phyloP scores from a whole-genome alignment of 2,888 invertebrate species.

The Anthophora plumipes region DNA sequence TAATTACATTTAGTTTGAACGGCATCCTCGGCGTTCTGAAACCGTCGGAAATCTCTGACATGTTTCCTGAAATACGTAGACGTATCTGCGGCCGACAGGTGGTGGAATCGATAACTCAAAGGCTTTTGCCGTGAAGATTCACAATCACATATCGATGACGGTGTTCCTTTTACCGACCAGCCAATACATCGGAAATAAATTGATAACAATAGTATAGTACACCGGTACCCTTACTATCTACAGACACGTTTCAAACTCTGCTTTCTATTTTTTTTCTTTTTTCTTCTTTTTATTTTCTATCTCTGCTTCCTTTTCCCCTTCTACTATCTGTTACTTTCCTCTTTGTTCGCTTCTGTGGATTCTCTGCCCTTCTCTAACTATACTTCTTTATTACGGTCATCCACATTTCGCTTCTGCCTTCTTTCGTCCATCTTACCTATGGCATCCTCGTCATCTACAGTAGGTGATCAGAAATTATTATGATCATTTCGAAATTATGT shows the following conservation, averaged over 20 bases:
- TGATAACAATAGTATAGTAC: conserved; percentile 62
- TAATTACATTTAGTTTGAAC: conserved; percentile 15
- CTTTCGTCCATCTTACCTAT: conserved; percentile 9
- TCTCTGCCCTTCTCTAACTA: background rate
- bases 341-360: conserved; percentile 28
- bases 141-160: conserved; percentile 42
- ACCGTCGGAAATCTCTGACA: conserved; percentile 28
- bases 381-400: conserved; percentile 26
- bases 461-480: too few relatives aligned
- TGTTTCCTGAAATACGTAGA: conserved; percentile 34
- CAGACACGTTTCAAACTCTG: conserved; percentile 46
- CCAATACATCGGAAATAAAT: conserved; percentile 69
- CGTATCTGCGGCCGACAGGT: conserved; percentile 53
- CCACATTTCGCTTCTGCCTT: conserved; percentile 40
- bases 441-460: conserved; percentile 32
- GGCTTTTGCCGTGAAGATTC: conserved; percentile 43
- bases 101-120: conserved; percentile 57
- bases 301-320: conserved; percentile 26
- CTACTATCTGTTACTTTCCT: conserved; percentile 37
- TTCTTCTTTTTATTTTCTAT: conserved; percentile 40
- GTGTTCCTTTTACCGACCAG: conserved; percentile 54
- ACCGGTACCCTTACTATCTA: conserved; percentile 48
- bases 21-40: conserved; percentile 9
- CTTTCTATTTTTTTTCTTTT: conserved; percentile 40
- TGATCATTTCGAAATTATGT: too few relatives aligned